Base-by-base conservation (phyloP, 2,113 vertebrate genomes). In the Lasiurus borealis region DNA sequence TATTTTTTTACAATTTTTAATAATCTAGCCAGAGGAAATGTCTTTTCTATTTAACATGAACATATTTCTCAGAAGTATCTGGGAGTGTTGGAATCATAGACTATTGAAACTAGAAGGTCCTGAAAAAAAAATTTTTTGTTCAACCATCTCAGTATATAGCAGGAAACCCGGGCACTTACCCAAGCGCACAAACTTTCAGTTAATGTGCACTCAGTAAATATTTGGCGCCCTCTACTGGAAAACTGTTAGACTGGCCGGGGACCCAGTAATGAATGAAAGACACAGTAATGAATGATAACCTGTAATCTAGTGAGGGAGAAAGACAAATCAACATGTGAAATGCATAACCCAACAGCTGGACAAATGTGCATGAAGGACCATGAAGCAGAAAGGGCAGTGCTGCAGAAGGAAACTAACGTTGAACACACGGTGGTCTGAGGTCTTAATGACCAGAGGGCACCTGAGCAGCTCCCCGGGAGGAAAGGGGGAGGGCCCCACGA, bases 151-250 rank as follows among this genome's bases (percentile, higher is more conserved):
- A 34, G 62, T 27, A 62, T n/a, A 40, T 44, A 76, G 8, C 4
- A 85, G 13, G 36, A 96, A 94, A 68, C 18, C n/a, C n/a, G n/a
- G n/a, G n/a, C n/a, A n/a, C n/a, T n/a, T n/a, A n/a, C n/a, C n/a
- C n/a, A n/a, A 7, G 25, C 57, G n/a, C 71, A 87, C 66, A 73
- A 64, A 66, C n/a, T 66, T 82, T 68, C 48, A 19, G 29, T 23
- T 34, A 29, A 48, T n/a, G 62, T 40, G 14, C 10, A 8, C 3
- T 68, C n/a, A 62, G 23, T 21, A 77, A 73, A 21, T 64, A 64
- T 31, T 77, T 66, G 77, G 95, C n/a, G 48, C 81, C 88, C 95
- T 88, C 89, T 96, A 66, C 59, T 64, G 96, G 57, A 27, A 13
- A 96, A 34, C 11, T 78, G 19, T 48, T 48, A 77, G 21, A 84